Evolutionary conservation across 2,113 vertebrate genomes (phyloP).

Genomic region (Podarcis muralis): DNA sequence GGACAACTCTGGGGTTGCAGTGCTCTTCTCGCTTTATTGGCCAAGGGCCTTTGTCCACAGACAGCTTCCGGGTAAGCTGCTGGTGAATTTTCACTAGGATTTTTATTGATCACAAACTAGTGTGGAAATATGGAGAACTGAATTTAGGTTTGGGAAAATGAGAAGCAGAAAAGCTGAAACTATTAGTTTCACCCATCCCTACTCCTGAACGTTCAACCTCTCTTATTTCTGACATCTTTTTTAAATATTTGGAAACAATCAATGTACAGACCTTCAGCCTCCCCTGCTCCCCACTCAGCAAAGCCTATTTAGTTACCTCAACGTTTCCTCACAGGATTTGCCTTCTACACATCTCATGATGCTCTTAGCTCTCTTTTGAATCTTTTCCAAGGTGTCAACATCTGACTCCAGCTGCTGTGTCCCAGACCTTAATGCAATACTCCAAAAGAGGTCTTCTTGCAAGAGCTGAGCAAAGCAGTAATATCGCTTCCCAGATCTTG

Average conservation of each 20-base stretch:
- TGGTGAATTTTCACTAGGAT: too few relatives aligned
- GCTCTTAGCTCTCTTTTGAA: neutral
- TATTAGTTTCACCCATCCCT: neutral
- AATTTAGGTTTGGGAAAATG: too few relatives aligned
- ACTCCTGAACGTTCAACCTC: neutral
- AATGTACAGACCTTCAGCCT: neutral
- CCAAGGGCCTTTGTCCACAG: too few relatives aligned
- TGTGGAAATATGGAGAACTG: too few relatives aligned
- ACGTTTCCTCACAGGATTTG: neutral
- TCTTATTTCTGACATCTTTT: neutral
- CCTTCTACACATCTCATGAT: neutral
- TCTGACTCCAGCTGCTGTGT: neutral
- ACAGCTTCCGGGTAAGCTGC: too few relatives aligned
- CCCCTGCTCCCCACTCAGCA: neutral
- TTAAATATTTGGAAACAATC: neutral
- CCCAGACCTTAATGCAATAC: neutral
- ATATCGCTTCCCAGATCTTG: neutral
- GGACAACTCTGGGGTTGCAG: too few relatives aligned
- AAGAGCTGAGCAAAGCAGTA: neutral
- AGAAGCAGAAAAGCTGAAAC: too few relatives aligned
- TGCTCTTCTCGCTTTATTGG: too few relatives aligned
- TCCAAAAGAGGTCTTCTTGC: constrained; percentile 1
- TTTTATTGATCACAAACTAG: too few relatives aligned
- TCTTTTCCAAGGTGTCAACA: neutral
- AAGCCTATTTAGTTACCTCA: neutral